Conservation (phyloP, 2,797 vertebrate genomes). For the Xenops minutus region DNA sequence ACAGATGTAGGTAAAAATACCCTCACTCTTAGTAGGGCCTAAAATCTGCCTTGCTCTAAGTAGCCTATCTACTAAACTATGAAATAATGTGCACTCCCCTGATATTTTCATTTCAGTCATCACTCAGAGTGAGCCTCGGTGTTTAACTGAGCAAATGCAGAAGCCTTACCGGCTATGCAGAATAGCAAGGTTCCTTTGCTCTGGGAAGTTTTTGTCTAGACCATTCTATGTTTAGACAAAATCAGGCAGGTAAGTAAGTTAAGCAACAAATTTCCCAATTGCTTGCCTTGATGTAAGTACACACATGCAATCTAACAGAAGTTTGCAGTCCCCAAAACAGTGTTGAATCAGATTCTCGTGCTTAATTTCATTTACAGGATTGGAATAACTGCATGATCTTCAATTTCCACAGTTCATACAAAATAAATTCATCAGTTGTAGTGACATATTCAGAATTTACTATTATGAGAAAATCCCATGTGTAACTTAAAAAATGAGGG, state of each 20-base stretch:
- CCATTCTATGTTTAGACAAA: not conserved
- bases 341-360: not conserved
- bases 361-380: not conserved
- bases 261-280: not conserved
- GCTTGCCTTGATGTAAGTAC: not conserved
- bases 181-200: not conserved
- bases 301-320: not conserved
- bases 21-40: not conserved
- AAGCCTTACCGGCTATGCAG: not conserved
- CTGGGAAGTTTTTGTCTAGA: not conserved
- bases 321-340: not conserved
- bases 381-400: not conserved
- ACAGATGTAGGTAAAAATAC: not conserved
- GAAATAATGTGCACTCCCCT: not conserved
- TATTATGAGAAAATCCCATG: not conserved
- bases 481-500: not conserved
- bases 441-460: not conserved
- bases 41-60: not conserved
- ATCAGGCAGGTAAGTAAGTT: not conserved
- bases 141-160: not conserved
- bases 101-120: not conserved
- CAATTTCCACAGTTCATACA: not conserved
- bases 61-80: not conserved
- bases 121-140: not conserved
- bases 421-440: not conserved